Evolutionary conservation across 2,888 invertebrate genomes (phyloP).

Genomic region (Pherbina coryleti): DNA sequence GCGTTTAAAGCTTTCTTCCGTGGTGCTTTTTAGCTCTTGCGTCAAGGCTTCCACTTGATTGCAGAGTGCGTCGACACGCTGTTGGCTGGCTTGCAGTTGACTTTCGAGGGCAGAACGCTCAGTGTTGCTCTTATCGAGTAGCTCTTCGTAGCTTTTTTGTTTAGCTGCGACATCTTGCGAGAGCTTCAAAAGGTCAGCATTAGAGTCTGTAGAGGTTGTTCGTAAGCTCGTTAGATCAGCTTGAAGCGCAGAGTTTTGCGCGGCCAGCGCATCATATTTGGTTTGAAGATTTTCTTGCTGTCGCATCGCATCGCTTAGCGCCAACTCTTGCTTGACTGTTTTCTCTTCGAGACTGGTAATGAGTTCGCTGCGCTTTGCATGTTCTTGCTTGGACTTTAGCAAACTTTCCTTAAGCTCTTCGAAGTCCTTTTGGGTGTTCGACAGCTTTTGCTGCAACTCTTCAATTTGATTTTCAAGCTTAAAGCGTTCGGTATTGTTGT

Average conservation of each 20-base stretch:
- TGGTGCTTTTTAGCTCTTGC: constrained; percentile 54
- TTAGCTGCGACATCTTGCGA: constrained; percentile 73
- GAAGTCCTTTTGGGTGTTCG: constrained; percentile 62
- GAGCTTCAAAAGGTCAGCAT: constrained; percentile 73
- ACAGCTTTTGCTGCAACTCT: constrained; percentile 53
- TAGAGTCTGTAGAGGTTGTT: constrained; percentile 74
- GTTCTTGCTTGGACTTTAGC: constrained; percentile 66
- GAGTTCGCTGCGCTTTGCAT: constrained; percentile 60
- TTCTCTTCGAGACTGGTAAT: constrained; percentile 61
- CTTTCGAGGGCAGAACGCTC: constrained; percentile 56
- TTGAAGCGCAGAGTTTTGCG: constrained; percentile 74
- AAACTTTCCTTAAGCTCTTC: constrained; percentile 57
- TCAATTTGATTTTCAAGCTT: constrained; percentile 56
- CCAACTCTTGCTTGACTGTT: constrained; percentile 71
- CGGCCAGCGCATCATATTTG: constrained; percentile 73
- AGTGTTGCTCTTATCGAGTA: constrained; percentile 70
- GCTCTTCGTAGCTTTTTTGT: constrained; percentile 72
- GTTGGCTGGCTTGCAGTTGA: constrained; percentile 56
- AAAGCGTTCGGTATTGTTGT: constrained; percentile 50
- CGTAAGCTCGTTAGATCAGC: constrained; percentile 74
- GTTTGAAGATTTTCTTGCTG: constrained; percentile 73
- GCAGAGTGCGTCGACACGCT: constrained; percentile 55
- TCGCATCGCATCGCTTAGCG: constrained; percentile 73
- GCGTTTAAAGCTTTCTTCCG: constrained; percentile 52
- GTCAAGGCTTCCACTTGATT: constrained; percentile 58